phyloP scores from a whole-genome alignment of 1,140 invertebrate species.

The Meloidogyne floridensis region DNA sequence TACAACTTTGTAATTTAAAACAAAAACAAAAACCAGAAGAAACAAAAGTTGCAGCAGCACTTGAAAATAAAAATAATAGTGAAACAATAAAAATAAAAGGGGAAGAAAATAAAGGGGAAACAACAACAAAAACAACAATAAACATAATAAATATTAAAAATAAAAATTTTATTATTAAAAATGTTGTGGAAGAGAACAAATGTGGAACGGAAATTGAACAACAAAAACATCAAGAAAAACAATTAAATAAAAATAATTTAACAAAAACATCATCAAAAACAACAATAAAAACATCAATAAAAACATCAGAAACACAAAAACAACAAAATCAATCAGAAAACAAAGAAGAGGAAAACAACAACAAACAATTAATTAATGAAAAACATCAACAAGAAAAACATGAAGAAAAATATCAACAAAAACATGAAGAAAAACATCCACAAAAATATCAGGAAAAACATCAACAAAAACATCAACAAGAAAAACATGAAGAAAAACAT shows the following conservation, averaged over 20 bases:
- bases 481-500: not conserved
- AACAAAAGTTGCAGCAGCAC: not conserved
- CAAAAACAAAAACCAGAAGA: not conserved
- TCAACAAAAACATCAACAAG: not conserved
- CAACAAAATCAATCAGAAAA: not conserved
- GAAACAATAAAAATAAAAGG: not conserved
- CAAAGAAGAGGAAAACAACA: not conserved
- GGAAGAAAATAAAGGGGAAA: not conserved
- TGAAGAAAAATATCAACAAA: not conserved
- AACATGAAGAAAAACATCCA: not conserved
- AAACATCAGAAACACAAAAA: not conserved
- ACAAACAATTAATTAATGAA: not conserved
- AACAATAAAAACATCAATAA: not conserved
- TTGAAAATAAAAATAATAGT: not conserved
- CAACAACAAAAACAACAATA: not conserved
- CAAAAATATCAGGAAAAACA: not conserved
- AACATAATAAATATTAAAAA: not conserved
- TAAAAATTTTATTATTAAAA: not conserved
- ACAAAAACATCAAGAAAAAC: not conserved
- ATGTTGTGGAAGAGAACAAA: not conserved
- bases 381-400: not conserved
- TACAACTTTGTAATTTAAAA: conserved; percentile 4
- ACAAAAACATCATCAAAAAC: not conserved
- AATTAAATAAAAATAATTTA: not conserved
- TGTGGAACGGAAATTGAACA: too few species aligned